phyloP scores from a whole-genome alignment of 1,140 invertebrate genomes.

The Aphaenogaster ashmeadi region DNA sequence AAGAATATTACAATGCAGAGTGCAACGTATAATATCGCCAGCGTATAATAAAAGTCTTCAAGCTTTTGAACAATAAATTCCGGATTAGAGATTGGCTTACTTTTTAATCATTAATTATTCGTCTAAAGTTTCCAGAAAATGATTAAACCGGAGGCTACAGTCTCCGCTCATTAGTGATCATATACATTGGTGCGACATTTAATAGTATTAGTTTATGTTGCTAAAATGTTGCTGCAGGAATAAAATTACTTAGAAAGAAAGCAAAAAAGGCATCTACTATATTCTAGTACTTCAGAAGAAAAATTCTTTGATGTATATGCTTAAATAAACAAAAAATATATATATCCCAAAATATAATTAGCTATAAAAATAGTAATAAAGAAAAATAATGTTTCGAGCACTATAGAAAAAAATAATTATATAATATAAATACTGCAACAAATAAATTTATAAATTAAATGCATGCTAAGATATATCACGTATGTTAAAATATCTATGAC shows the following conservation, averaged over 20 bases:
- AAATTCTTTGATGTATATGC: background rate
- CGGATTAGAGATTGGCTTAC: background rate
- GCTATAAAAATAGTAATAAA: background rate
- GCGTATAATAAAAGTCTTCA: background rate
- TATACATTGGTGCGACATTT: background rate
- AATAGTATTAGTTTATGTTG: background rate
- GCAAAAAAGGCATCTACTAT: background rate
- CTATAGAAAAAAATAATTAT: background rate
- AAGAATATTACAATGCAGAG: conserved; percentile 6
- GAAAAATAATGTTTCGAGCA: background rate
- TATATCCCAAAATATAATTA: background rate
- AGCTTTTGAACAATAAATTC: background rate
- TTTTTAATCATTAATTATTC: background rate
- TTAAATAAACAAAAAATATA: background rate
- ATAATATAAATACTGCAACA: background rate
- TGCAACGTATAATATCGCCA: background rate
- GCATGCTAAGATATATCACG: background rate
- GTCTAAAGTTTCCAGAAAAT: conserved; percentile 50
- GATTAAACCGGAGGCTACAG: background rate
- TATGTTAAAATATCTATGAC: background rate
- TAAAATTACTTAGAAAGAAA: conserved; percentile 1
- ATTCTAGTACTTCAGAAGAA: background rate
- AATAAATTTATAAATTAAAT: background rate
- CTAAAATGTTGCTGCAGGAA: background rate
- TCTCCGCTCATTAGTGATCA: conserved; percentile 35